Base-by-base conservation (phyloP, 2,113 vertebrate genomes). In the Acanthisitta chloris region DNA sequence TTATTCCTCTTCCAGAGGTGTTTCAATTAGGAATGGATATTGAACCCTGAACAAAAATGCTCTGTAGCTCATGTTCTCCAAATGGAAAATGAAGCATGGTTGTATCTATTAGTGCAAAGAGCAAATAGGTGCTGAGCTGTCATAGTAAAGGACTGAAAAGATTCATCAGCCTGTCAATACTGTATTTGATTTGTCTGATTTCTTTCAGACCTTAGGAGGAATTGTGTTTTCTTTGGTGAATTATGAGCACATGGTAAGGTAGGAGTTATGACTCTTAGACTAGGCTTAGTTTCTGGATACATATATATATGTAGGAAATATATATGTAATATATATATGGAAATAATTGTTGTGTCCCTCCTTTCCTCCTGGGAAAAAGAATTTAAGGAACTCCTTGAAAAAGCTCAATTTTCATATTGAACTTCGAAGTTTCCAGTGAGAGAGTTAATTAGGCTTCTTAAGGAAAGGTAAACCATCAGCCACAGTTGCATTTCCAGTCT, bases 1-100 rank as follows among this genome's bases (percentile, higher is more conserved):
- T 85, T 66, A 94, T 94, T 94, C 54, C 61, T 54, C 38, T 77
- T 92, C 85, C 82, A 72, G 66, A 84, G 59, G 67, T 92, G 73
- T 74, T 93, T 94, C 66, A 48, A 36, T 94, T 88, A 94, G 82
- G 94, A 90, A 67, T 61, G 21, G 74, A 23, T 74, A 86, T 23
- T 89, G 90, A 90, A 43, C 49, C 34, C 38, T 31, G 51, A 82
- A 28, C 52, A 59, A 21, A 86, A 55, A 6, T 24, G 23, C 70
- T 85, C 59, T 55, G 58, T n/a, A 38, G 78, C 40, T 62, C 40
- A 26, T 78, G 40, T 58, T 81, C 61, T 69, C 54, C 48, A 72
- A 74, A 12, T 62, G 28, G 36, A 62, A 51, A 33, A 38, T 24
- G 5, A 29, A n/a, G 17, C 1, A 2, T 65, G 52, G 48, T 81